Conservation (phyloP, 2,113 vertebrate genomes). For the Neomonachus schauinslandi region DNA sequence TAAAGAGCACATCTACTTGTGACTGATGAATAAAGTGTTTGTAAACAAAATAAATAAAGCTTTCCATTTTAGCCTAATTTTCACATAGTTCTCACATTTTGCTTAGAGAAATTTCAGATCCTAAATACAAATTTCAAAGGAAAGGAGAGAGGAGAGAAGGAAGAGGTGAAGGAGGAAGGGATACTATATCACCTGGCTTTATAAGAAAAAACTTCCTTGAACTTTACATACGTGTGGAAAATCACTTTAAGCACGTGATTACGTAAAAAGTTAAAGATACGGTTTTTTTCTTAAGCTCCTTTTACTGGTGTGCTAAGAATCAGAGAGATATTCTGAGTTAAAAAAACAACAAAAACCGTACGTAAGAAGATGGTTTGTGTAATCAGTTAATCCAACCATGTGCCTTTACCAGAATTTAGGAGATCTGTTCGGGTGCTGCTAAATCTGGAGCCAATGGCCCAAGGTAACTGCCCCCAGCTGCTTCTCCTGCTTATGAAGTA, state of each 20-base stretch:
- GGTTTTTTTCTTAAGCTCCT: background rate
- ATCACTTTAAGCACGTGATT: slow-evolving; percentile 19
- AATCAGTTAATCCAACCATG: slow-evolving; percentile 43
- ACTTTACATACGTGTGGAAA: background rate
- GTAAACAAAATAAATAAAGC: slow-evolving; percentile 42
- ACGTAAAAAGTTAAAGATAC: background rate
- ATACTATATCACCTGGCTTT: background rate
- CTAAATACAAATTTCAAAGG: slow-evolving; percentile 59
- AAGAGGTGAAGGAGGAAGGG: background rate
- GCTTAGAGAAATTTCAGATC: slow-evolving; percentile 45
- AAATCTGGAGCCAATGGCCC: slow-evolving; percentile 57
- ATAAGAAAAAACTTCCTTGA: background rate
- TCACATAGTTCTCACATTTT: slow-evolving; percentile 69
- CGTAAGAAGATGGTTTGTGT: background rate
- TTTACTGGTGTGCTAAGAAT: background rate
- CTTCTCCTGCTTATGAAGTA: slow-evolving; percentile 59
- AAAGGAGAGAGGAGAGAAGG: background rate
- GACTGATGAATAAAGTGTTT: slow-evolving; percentile 64
- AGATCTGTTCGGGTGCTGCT: slow-evolving; percentile 35
- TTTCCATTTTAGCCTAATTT: slow-evolving; percentile 67
- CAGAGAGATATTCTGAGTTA: slow-evolving; percentile 27
- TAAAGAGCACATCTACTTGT: slow-evolving; percentile 68
- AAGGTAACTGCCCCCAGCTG: slow-evolving; percentile 48
- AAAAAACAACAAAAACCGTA: background rate
- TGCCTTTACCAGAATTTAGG: slow-evolving; percentile 62